A percentile compares a stretch with the other conserved stretches of the same genome.
Evolutionary conservation across 2,797 vertebrate species (phyloP).

Genomic region (Echeneis naucrates): DNA sequence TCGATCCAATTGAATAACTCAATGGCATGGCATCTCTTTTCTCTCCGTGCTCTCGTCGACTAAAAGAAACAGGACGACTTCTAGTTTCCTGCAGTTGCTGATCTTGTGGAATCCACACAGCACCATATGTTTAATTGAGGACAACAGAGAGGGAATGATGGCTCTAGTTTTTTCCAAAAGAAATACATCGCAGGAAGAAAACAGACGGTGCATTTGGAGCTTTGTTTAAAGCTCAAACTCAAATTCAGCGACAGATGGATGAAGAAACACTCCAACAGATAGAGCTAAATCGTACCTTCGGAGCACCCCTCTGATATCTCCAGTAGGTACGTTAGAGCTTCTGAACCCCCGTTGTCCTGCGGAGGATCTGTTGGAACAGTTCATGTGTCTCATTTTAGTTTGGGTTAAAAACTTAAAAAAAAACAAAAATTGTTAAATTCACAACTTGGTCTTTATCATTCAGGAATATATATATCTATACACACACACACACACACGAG

Average conservation of each 20-base stretch:
- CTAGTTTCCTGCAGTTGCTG: constrained; percentile 2
- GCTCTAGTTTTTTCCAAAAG: neutral
- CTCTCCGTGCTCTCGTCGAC: neutral
- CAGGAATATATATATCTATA: neutral
- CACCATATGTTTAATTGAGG: constrained; percentile 10
- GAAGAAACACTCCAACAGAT: neutral
- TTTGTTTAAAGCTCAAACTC: neutral
- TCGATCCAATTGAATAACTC: neutral
- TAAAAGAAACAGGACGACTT: constrained; percentile 29
- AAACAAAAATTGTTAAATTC: neutral
- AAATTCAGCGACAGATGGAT: neutral
- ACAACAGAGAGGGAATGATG: constrained; percentile 20
- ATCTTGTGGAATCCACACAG: constrained; percentile 1
- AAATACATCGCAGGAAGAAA: neutral
- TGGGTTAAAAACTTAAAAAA: neutral
- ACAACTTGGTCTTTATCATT: neutral
- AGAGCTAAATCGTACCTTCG: constrained; percentile 85
- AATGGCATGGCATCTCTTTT: neutral
- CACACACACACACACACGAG: no score
- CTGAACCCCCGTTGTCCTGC: constrained; percentile 94
- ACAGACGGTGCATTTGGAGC: constrained; percentile 2
- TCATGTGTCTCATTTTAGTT: constrained; percentile 5
- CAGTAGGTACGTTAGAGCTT: constrained; percentile 93
- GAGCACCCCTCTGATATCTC: constrained; percentile 93
- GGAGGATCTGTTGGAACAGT: constrained; percentile 88